These are phyloP conservation scores for Enteromius paludinosus DNA, from an alignment of 2,797 vertebrate genomes.

Conservation along the genomic window DNA sequence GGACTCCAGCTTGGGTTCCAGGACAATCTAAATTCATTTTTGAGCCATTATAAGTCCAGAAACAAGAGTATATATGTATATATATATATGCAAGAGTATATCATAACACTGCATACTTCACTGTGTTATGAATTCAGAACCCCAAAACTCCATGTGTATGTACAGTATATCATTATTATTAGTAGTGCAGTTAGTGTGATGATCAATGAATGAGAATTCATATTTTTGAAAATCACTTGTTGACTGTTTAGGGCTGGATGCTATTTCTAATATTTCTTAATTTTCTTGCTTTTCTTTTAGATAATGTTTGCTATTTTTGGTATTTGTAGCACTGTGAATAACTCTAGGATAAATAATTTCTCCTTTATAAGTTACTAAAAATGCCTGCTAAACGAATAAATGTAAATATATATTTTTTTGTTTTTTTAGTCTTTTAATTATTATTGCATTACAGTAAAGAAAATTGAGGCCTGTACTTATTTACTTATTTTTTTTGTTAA, in stretches of 20 bases:
- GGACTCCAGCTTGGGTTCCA: constrained; percentile 73
- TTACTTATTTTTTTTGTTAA: neutral
- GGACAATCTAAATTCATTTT: constrained; percentile 79
- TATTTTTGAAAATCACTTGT: too few relatives aligned
- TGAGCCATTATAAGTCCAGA: constrained; percentile 80
- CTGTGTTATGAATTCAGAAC: constrained; percentile 15
- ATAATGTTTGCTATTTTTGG: neutral
- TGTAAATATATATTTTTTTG: neutral
- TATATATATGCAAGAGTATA: constrained; percentile 69
- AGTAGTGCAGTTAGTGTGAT: too few relatives aligned
- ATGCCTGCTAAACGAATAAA: neutral
- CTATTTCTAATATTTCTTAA: too few relatives aligned
- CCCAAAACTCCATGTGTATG: neutral
- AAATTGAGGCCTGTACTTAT: neutral
- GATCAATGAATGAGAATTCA: too few relatives aligned
- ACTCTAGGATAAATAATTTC: neutral
- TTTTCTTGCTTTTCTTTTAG: neutral
- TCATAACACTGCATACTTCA: constrained; percentile 57
- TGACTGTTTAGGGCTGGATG: too few relatives aligned
- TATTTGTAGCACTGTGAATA: neutral
- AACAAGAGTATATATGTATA: too few relatives aligned
- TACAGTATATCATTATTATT: neutral
- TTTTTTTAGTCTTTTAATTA: neutral
- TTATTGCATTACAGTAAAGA: neutral
- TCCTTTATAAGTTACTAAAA: neutral